phyloP scores from a whole-genome alignment of 1,140 invertebrate genomes.

The Tachypleus tridentatus region DNA sequence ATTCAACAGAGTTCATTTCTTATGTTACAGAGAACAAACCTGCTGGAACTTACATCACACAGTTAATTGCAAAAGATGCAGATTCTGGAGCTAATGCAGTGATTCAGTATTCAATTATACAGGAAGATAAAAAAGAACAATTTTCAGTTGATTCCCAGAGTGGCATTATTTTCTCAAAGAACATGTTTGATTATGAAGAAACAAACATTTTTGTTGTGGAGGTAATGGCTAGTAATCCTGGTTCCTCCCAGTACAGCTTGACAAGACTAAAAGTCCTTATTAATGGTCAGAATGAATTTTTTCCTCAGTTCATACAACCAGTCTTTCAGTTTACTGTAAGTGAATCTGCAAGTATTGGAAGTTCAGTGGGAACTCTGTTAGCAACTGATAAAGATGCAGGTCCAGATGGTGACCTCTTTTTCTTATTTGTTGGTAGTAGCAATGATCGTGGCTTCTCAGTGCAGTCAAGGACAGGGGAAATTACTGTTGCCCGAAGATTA shows the following conservation, averaged over 20 bases:
- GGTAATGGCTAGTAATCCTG: slow-evolving; percentile 75
- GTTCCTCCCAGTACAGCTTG: slow-evolving; percentile 61
- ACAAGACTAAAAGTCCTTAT: slow-evolving; percentile 62
- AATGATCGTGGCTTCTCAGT: slow-evolving; percentile 85
- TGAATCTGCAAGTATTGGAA: slow-evolving; percentile 77
- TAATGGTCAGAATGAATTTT: slow-evolving; percentile 82
- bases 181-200: slow-evolving; percentile 81
- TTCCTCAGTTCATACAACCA: slow-evolving; percentile 78
- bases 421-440: slow-evolving; percentile 81
- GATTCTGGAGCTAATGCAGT: slow-evolving; percentile 78
- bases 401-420: slow-evolving; percentile 78
- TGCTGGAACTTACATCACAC: slow-evolving; percentile 61
- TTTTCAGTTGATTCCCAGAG: slow-evolving; percentile 63
- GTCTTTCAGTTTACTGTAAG: slow-evolving; percentile 88
- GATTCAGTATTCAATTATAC: slow-evolving; percentile 71
- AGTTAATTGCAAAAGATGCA: slow-evolving; percentile 63
- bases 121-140: slow-evolving; percentile 53
- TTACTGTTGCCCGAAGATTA: slow-evolving; percentile 63
- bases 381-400: slow-evolving; percentile 85
- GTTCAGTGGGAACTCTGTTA: slow-evolving; percentile 68
- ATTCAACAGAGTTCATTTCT: slow-evolving; percentile 60
- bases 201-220: slow-evolving; percentile 60
- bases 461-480: slow-evolving; percentile 65
- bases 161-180: slow-evolving; percentile 60
- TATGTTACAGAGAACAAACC: slow-evolving; percentile 80